These are phyloP conservation scores for Drosophila mayri DNA, from an alignment of 1,140 invertebrate genomes.

Conservation along the genomic window DNA sequence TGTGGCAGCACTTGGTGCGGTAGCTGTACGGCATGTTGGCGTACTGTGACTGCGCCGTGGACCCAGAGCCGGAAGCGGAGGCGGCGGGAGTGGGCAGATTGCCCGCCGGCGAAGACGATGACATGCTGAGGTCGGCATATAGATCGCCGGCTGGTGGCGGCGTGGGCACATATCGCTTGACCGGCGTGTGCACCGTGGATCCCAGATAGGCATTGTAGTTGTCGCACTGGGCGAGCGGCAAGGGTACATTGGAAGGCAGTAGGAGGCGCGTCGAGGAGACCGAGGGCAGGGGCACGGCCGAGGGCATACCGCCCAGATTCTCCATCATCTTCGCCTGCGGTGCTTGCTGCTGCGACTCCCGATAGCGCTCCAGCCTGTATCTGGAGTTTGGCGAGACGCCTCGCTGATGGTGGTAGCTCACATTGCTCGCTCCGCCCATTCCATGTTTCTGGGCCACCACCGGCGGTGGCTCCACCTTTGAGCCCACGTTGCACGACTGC, in stretches of 20 bases:
- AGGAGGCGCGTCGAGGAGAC: constrained; percentile 52
- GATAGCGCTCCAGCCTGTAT: constrained; percentile 67
- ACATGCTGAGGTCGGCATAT: constrained; percentile 43
- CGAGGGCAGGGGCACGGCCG: constrained; percentile 25
- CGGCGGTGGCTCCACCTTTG: constrained; percentile 39
- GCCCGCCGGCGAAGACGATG: constrained; percentile 16
- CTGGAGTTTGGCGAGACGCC: constrained; percentile 71
- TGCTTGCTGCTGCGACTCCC: constrained; percentile 48
- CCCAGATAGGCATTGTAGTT: constrained; percentile 73
- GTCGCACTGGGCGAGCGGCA: constrained; percentile 60
- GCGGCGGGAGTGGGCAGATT: constrained; percentile 9
- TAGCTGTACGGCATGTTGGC: constrained; percentile 67
- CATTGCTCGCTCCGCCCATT: constrained; percentile 1
- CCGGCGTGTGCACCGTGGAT: constrained; percentile 81
- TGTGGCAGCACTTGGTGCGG: constrained; percentile 72
- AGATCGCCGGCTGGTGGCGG: constrained; percentile 77
- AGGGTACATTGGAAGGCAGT: constrained; percentile 49
- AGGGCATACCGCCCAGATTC: constrained; percentile 20
- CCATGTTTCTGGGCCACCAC: constrained; percentile 35
- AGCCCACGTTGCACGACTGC: constrained; percentile 6
- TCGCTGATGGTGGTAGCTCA: constrained; percentile 44
- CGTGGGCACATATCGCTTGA: constrained; percentile 83
- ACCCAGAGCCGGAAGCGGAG: constrained; percentile 4
- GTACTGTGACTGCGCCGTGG: constrained; percentile 51
- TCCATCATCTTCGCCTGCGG: constrained; percentile 53